Base-by-base conservation (phyloP, 2,113 vertebrate genomes). In the Trogon surrucura region DNA sequence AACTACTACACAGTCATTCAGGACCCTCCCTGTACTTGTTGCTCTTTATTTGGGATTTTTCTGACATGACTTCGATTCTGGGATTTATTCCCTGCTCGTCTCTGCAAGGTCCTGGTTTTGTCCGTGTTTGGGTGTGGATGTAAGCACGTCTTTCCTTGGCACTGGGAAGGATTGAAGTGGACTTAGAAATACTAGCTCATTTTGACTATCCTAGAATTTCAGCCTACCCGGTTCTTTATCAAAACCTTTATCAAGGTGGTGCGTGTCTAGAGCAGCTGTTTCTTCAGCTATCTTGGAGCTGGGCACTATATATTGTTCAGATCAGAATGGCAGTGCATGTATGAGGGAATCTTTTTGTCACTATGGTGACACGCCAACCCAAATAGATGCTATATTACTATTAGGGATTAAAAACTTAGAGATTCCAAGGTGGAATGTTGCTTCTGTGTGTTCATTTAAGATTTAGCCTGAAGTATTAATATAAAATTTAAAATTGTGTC, bases 401-500 rank as follows among this genome's bases (percentile, higher is more conserved):
- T 93, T 93, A 96, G 95, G 91, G 82, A 93, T 92, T 95, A 96
- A 98, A 97, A 97, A 97, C 91, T 97, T 97, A 26, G 61, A 96
- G 93, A 91, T 97, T 97, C 88, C 3, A 6, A 96, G 96, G 89
- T 5, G 27, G 95, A 97, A 91, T 98, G 98, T 96, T 95, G 92
- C 94, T 97, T 91, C 96, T 82, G 45, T 78, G 21, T 89, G 88
- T 96, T 98, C 97, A 97, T 97, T 97, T 97, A 97, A 97, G 97
- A 96, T 95, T 97, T 97, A 96, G 85, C 94, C 97, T n/a, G 19
- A 97, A 96, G 82, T 98, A 97, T 97, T 98, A 98, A 98, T 94
- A 94, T 77, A 95, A 98, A 97, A 98, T 98, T 96, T 97, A 97
- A 97, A 98, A 98, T 95, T 84, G 97, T 97, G 98, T 97, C 97